Evolutionary conservation across 2,113 vertebrate species (phyloP), one percentile per base, ranked within the genome.

Genomic region (Lipotes vexillifer): DNA sequence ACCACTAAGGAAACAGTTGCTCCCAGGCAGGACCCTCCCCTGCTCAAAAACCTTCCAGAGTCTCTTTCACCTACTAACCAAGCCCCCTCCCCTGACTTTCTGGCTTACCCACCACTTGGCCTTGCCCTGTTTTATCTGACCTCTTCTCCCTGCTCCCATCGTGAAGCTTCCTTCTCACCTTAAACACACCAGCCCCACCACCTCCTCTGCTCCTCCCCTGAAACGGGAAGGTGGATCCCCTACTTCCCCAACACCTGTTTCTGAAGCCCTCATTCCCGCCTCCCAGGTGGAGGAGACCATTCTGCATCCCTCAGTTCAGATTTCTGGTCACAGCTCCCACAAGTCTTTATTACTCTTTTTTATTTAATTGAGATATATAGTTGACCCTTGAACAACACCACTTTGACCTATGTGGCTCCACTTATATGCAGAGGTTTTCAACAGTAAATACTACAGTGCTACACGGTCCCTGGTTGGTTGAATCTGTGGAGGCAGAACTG

Each of bases 21-120:
- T 82, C 21, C 52, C 25, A 78, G n/a, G 33, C 59, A n/a, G 7
- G 20, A 49, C 61, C n/a, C 23, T 86, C 66, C 15, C 12, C 41
- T 86, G 86, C 80, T 86, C n/a, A 21, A 44, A 91, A 88, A 68
- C 38, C 29, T 86, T 80, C 49, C 33, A 59, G 59, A 63, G 31
- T 36, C 80, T 57, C 74, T 63, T 38, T 55, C 25, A 2, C 18
- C 15, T 52, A 23, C 69, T 57, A 33, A 78, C 41, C 31, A 55
- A 71, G 21, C 25, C 57, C 59, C 17, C 3, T 1, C 20, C 69
- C 57, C 31, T 46, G 61, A 65, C 21, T 55, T 46, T 52, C 38
- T 7, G 0, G 6, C 13, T 80, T 59, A 33, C 36, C 65, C 31
- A n/a, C 33, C 31, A 72, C 13, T 7, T 25, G 12, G 8, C 6